Evolutionary conservation across 2,113 vertebrate species (phyloP).

Genomic region (Eidolon helvum): DNA sequence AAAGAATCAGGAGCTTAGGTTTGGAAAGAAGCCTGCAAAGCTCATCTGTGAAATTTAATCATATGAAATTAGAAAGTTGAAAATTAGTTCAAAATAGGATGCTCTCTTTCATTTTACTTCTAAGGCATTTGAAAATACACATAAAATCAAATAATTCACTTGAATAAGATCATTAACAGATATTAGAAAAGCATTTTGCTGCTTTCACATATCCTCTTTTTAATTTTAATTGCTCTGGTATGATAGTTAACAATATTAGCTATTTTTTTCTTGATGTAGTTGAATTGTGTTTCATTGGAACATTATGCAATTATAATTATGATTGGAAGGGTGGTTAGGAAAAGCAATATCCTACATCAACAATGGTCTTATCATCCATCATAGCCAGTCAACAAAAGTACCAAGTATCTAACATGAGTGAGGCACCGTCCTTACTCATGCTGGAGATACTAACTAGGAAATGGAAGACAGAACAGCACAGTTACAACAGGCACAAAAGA

Average conservation of each 20-base stretch:
- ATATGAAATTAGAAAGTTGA: not conserved
- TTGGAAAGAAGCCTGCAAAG: not conserved
- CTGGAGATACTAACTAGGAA: not conserved
- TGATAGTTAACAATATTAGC: not conserved
- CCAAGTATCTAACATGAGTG: not conserved
- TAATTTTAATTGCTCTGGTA: not conserved
- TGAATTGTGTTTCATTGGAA: not conserved
- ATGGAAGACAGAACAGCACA: not conserved
- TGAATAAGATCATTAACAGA: conserved; percentile 1
- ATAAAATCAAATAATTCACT: not conserved
- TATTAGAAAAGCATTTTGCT: not conserved
- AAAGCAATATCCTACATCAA: not conserved
- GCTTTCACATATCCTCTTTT: not conserved
- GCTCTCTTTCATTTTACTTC: conserved; percentile 7
- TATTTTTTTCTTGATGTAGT: not conserved
- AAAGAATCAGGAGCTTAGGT: not conserved
- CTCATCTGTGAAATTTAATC: conserved; percentile 30
- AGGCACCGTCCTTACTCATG: not conserved
- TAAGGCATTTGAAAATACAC: conserved; percentile 22
- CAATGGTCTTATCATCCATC: not conserved
- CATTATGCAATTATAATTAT: not conserved
- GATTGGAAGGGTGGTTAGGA: not conserved
- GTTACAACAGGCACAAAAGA: not conserved
- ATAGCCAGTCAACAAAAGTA: not conserved
- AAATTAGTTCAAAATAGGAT: conserved; percentile 12